Base-by-base conservation (phyloP, 2,113 vertebrate species). In the Lamprotornis superbus region DNA sequence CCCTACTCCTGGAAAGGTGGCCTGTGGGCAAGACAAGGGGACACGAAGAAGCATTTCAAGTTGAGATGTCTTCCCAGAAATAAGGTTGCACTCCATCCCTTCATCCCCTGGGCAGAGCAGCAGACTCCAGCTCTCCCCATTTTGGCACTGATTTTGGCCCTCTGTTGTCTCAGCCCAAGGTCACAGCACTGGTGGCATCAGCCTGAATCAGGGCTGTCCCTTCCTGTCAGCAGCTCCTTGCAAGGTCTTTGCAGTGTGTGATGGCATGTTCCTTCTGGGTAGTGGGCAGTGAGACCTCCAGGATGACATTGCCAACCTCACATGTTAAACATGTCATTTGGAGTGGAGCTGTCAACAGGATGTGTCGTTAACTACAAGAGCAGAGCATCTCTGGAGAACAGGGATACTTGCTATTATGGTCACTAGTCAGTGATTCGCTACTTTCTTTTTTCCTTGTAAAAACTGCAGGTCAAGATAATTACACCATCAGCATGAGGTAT, bases 121-220 rank as follows among this genome's bases (percentile, higher is more conserved):
- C 30, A 73, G n/a, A 40, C 22, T 8, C 21, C 2, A 0, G 4
- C 25, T 69, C 7, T 83, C 10, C 11, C n/a, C 0, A 0, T 61
- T 92, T 25, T 1, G 8, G n/a, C 13, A 8, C 25, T 44, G 46
- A 6, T 92, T 92, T 79, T 64, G 35, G 6, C 61, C 8, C 9
- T 90, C 39, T 12, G 27, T 55, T 42, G 13, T 13, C 79, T 42
- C 7, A 15, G 53, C 11, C 15, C 76, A 33, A 37, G 25, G 42
- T 60, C 59, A 8, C 2, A 0, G 16, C 2, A 2, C 10, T 25
- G 40, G 9, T 27, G 63, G 6, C 42, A 18, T 73, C 50, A 22
- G 10, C 20, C 37, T n/a, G 37, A 67, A 24, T 30, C 57, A 53
- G 37, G 20, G 65, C 69, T 82, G 52, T 16, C 35, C 35, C 9